Base-by-base conservation (phyloP, 2,797 vertebrate genomes). In the Eurystomus glaucurus region DNA sequence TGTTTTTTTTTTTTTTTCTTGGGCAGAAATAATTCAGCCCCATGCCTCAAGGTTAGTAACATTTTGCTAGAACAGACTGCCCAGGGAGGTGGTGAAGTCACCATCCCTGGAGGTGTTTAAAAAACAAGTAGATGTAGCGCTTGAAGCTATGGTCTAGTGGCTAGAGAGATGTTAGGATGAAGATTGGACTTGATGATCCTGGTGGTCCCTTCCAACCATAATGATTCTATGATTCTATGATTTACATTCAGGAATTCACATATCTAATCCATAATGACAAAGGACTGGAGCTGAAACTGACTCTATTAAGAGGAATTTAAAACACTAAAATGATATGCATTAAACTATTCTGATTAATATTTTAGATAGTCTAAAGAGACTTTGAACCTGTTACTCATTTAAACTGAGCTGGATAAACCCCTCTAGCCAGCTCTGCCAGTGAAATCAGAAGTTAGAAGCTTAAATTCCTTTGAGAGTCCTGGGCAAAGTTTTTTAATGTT, bases 341-440 rank as follows among this genome's bases (percentile, higher is more conserved):
- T 77, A 81, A 84, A 90, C 81, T 92, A 65, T 93, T 92, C 45
- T 84, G 45, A 88, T 90, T 35, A 84, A 31, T 79, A 84, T 72
- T 22, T 84, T 48, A 79, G 35, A n/a, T 57, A 86, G 71, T 46
- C 33, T 88, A 54, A 90, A 84, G 84, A 87, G 15, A 72, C 15
- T 68, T 21, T 88, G 77, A 88, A 71, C 28, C 23, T 88, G 10
- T 57, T 65, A 66, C 15, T 79, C 41, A 57, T 90, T 95, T 78
- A 86, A 77, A 88, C 7, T 26, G 33, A 60, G 31, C 7, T 69
- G 46, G 50, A 62, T 82, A 85, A 93, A 81, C 5, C 3, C 28
- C 26, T 86, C 61, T 93, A 78, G 50, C 66, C 65, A 68, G 31
- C 14, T 91, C 37, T 92, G 23, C 17, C 46, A 76, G 29, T 43